Evolutionary conservation across 2,888 invertebrate genomes (phyloP), one percentile per base, ranked within the genome.

Genomic region (Pecten maximus): DNA sequence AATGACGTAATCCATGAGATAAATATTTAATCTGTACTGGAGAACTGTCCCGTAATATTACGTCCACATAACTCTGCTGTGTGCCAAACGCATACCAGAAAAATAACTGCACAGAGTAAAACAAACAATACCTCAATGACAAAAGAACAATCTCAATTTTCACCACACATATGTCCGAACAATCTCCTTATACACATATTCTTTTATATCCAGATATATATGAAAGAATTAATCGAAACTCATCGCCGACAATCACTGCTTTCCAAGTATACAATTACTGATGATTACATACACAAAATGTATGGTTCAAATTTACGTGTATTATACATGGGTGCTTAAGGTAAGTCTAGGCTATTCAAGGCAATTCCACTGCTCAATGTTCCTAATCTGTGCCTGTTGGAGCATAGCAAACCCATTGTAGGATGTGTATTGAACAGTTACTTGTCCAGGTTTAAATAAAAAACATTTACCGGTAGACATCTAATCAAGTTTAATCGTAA

Each of bases 361-460:
- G 28, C 74, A 74, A 23, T 10, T 35, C 74, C 35, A 23, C 74
- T 74, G 35, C 74, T 35, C 74, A 74, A 6, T 28, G 74, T 35
- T 35, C 74, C 10, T 74, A 74, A 74, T 74, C 74, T 10, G 74
- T 15, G 35, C 35, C 74, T 10, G 15, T 35, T 54, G 12, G 10
- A 74, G 35, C 74, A 35, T 28, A 16, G 15, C 35, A 28, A 28
- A 12, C 35, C 74, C 35, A 35, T 74, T 74, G 35, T 74, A 15
- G 74, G 74, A 28, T 74, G 74, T 74, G 74, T 74, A 74, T 74
- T 74, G 74, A 74, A 74, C 35, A 23, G 74, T 74, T 6, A 35
- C 10, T 74, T 23, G 35, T 74, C 35, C 35, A 10, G 74, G 35
- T 74, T 74, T 35, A 54, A 44, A 12, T 8, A 44, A 44, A 74